These are phyloP conservation scores for Tanytarsus gracilentus DNA, from an alignment of 2,888 invertebrate genomes.

Conservation along the genomic window DNA sequence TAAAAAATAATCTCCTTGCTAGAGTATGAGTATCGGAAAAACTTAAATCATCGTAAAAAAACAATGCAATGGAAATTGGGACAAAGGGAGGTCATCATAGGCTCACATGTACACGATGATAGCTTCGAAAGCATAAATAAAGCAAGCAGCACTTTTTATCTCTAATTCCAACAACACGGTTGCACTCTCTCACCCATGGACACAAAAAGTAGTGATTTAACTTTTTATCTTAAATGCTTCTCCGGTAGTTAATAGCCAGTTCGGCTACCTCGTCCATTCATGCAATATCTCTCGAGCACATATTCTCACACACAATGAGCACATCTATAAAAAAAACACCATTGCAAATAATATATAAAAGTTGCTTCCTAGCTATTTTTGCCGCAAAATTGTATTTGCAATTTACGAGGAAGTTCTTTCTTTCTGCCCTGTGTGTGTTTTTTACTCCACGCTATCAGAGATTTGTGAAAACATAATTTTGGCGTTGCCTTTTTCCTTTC, in stretches of 20 bases:
- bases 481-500: conserved; percentile 5
- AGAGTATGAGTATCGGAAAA: too few species aligned
- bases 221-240: not conserved
- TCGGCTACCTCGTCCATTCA: not conserved
- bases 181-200: too few species aligned
- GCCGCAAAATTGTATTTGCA: conserved; percentile 25
- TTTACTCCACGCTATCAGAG: not conserved
- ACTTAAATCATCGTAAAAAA: too few species aligned
- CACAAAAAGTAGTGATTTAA: not conserved
- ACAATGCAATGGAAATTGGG: too few species aligned
- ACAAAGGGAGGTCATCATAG: too few species aligned
- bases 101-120: too few species aligned
- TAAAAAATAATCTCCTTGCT: too few species aligned
- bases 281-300: not conserved
- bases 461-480: conserved; percentile 23
- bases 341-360: conserved; percentile 20
- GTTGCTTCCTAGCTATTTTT: conserved; percentile 3
- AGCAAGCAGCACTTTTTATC: too few species aligned
- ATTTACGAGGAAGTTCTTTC: conserved; percentile 26
- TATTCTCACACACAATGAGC: conserved; percentile 17
- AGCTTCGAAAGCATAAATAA: too few species aligned
- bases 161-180: too few species aligned
- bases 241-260: not conserved
- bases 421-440: too few species aligned
- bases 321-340: conserved; percentile 19